Conservation (phyloP, 1,140 invertebrate species). For the Hylaeus volcanicus region DNA sequence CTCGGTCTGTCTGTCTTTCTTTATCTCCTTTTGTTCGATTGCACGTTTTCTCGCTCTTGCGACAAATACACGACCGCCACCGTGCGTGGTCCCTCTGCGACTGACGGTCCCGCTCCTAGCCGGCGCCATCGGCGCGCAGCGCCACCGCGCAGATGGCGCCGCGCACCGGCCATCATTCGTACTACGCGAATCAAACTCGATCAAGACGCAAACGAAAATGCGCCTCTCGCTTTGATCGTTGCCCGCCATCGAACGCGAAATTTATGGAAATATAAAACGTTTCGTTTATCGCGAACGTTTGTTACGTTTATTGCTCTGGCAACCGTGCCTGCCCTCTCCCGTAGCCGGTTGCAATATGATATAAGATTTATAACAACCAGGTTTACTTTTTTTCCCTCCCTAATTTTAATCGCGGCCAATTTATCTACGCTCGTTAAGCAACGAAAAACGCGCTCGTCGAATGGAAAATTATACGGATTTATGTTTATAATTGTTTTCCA, state of each 20-base stretch:
- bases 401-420: conserved; percentile 4
- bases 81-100: conserved; percentile 73
- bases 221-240: conserved; percentile 19
- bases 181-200: conserved; percentile 46
- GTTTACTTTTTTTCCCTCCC: background rate
- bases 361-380: conserved; percentile 20
- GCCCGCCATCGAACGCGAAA: conserved; percentile 15
- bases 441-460: background rate
- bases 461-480: conserved; percentile 18
- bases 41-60: conserved; percentile 23
- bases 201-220: conserved; percentile 19
- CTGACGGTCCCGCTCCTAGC: conserved; percentile 67
- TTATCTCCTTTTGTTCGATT: conserved; percentile 18
- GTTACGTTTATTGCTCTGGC: conserved; percentile 22
- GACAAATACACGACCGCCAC: conserved; percentile 58
- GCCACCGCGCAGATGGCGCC: conserved; percentile 56
- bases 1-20: conserved; percentile 11
- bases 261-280: conserved; percentile 50
- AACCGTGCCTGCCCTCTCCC: background rate
- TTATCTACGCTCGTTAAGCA: background rate
- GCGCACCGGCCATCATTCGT: conserved; percentile 38
- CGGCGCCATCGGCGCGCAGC: conserved; percentile 66
- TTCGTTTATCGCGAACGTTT: conserved; percentile 32
- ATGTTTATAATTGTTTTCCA: background rate
- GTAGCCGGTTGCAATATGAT: background rate